phyloP scores from a whole-genome alignment of 1,140 invertebrate species.

The Solenopsis fugax region DNA sequence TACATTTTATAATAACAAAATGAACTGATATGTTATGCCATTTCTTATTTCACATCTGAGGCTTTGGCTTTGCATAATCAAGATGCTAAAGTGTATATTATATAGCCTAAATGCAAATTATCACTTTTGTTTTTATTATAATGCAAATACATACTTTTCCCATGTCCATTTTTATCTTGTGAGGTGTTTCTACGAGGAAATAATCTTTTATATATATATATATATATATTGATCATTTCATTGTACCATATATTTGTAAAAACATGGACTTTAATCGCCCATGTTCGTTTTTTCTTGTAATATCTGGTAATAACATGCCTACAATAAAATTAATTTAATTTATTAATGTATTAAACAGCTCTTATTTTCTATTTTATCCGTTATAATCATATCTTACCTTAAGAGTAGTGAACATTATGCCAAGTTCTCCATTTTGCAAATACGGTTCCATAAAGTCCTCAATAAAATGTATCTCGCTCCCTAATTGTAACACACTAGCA shows the following conservation, averaged over 20 bases:
- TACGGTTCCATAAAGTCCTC: slow-evolving; percentile 93
- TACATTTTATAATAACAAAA: slow-evolving; percentile 6
- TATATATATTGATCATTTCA: slow-evolving; percentile 21
- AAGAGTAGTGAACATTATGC: slow-evolving; percentile 94
- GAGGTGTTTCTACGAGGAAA: neutral
- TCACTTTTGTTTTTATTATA: slow-evolving; percentile 44
- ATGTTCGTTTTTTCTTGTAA: slow-evolving; percentile 90
- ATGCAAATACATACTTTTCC: slow-evolving; percentile 34
- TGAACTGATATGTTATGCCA: slow-evolving; percentile 36
- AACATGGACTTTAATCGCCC: slow-evolving; percentile 79
- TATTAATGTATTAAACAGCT: neutral
- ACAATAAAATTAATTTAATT: slow-evolving; percentile 75
- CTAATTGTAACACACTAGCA: slow-evolving; percentile 93
- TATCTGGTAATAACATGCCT: slow-evolving; percentile 92
- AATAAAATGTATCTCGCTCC: slow-evolving; percentile 94
- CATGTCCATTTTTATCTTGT: slow-evolving; percentile 35
- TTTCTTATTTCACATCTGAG: neutral
- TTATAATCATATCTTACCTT: slow-evolving; percentile 86
- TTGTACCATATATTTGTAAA: slow-evolving; percentile 30
- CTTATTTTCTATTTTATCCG: neutral
- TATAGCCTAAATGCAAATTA: slow-evolving; percentile 46
- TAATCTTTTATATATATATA: neutral
- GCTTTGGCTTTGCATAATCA: slow-evolving; percentile 9
- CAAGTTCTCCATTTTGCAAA: slow-evolving; percentile 92
- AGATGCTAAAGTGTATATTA: slow-evolving; percentile 13